These are phyloP conservation scores for Orius insidiosus DNA, from an alignment of 1,140 invertebrate species.

Conservation along the genomic window DNA sequence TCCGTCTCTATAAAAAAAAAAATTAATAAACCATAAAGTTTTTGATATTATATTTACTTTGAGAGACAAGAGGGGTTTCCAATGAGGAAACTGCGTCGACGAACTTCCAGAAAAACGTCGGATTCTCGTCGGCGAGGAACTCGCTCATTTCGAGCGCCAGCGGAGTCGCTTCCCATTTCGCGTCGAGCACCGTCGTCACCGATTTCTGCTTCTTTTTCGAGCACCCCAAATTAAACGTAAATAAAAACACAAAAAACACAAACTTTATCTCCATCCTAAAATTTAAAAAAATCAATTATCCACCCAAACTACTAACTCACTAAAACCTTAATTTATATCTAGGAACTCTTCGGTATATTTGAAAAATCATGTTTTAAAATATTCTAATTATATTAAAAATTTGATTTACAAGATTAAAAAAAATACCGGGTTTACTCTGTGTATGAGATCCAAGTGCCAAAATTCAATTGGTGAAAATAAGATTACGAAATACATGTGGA, in stretches of 20 bases:
- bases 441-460: constrained; percentile 7
- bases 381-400: not conserved
- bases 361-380: no score
- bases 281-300: not conserved
- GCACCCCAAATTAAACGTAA: not conserved
- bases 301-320: not conserved
- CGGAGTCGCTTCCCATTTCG: constrained; percentile 84
- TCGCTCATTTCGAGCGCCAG: constrained; percentile 79
- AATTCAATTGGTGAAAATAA: constrained; percentile 1
- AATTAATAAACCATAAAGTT: no score
- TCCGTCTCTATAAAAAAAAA: constrained; percentile 47
- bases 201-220: constrained; percentile 48
- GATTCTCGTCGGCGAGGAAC: constrained; percentile 66
- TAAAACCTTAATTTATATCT: no score
- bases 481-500: not conserved
- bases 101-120: constrained; percentile 65
- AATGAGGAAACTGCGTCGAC: constrained; percentile 45
- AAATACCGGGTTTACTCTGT: not conserved
- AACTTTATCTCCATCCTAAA: not conserved
- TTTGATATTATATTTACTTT: constrained; percentile 21
- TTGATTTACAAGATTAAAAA: no score
- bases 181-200: constrained; percentile 71
- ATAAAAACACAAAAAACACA: not conserved
- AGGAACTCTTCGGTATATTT: no score
- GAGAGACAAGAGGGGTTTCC: constrained; percentile 32